Evolutionary conservation across 1,140 invertebrate species (phyloP), one percentile per base, ranked within the genome.

Genomic region (Asbolus verrucosus): DNA sequence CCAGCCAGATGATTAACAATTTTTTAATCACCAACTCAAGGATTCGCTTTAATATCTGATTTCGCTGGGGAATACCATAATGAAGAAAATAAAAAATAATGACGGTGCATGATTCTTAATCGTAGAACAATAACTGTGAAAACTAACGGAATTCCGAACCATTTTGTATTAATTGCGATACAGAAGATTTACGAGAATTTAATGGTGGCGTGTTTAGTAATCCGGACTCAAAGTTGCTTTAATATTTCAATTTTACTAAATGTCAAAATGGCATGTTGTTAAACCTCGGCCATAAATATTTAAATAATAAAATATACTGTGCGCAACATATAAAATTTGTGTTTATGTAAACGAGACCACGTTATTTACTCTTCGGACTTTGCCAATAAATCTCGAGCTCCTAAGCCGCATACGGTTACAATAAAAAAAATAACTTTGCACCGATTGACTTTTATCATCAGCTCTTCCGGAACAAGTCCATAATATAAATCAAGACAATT

Each of bases 241-340:
- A 30, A 54, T 27, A 54, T 54, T 54, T 54, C 46, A 54, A 54
- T 54, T 27, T 27, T 54, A 9, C 46, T 27, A 54, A 54, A 54
- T 14, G 46, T 54, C 46, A 54, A 54, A 54, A 54, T 27, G 46
- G 21, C 46, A 54, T 54, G 46, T 54, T 21, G 19, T 21, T 24
- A 9, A 16, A 19, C 41, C 41, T 5, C 5, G 16, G 15, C 18
- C 41, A 54, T 54, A 54, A 54, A 54, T 54, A 54, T 9, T 9
- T 6, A 27, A n/a, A 27, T 27, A 9, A 27, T n/a, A 54, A 18
- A 54, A 27, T n/a, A 11, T 14, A 54, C 33, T 6, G 5, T n/a
- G 5, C 11, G 33, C 11, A 36, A 36, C 6, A 36, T 11, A 6
- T 2, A 2, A 54, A 54, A 54, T 54, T 54, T 14, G 46, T 16